These are phyloP conservation scores for Phylloscopus trochiloides DNA, from an alignment of 2,113 vertebrate genomes.

Conservation along the genomic window DNA sequence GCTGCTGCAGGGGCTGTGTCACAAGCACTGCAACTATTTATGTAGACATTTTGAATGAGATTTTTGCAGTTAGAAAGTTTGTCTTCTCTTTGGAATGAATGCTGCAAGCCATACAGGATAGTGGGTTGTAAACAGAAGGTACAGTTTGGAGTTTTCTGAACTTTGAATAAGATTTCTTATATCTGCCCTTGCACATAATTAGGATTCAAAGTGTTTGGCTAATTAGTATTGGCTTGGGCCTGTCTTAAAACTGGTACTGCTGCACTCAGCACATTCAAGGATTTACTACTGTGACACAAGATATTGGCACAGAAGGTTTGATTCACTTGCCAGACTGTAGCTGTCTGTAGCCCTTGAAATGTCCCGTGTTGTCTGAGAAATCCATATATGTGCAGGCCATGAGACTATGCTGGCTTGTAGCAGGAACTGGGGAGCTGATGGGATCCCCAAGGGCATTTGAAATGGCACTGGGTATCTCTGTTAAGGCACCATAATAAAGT, in stretches of 20 bases:
- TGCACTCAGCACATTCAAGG: neutral
- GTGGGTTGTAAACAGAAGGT: neutral
- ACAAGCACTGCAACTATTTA: neutral
- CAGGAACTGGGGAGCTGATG: neutral
- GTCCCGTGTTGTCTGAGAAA: neutral
- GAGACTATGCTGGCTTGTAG: neutral
- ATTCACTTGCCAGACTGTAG: neutral
- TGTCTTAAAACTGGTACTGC: neutral
- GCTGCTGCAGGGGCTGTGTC: neutral
- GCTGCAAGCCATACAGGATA: neutral
- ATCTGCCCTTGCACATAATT: neutral
- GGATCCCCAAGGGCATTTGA: neutral
- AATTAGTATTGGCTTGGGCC: neutral
- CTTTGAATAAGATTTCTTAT: neutral
- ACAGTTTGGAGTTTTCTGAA: neutral
- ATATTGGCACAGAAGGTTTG: neutral
- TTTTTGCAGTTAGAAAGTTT: neutral
- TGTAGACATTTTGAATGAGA: neutral
- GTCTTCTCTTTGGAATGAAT: neutral
- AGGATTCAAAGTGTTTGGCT: neutral
- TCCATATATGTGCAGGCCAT: neutral
- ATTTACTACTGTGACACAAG: neutral
- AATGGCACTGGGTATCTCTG: neutral
- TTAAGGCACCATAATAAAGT: neutral
- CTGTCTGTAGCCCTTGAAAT: neutral